Evolutionary conservation across 2,797 vertebrate species (phyloP).

Genomic region (Corythornis leucogaster): DNA sequence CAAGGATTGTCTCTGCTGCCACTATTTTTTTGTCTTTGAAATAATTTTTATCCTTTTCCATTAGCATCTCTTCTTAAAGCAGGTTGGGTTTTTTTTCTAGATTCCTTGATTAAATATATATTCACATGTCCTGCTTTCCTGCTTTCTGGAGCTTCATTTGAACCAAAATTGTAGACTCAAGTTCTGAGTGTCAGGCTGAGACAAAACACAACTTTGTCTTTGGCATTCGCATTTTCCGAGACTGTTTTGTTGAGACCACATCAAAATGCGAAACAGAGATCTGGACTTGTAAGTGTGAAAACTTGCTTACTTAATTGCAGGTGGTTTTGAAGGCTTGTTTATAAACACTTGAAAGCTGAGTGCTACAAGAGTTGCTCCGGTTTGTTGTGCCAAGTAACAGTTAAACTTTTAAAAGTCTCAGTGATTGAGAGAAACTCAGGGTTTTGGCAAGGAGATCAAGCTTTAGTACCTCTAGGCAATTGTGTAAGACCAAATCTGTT

Average conservation of each 20-base stretch:
- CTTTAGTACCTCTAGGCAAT: neutral
- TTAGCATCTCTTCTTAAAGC: neutral
- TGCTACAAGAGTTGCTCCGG: neutral
- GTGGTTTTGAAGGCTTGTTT: slow-evolving; percentile 59
- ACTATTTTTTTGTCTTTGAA: neutral
- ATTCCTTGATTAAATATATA: neutral
- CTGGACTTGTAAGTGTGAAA: slow-evolving; percentile 60
- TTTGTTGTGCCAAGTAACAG: slow-evolving; percentile 28
- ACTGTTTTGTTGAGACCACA: slow-evolving; percentile 48
- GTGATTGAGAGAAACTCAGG: slow-evolving; percentile 14
- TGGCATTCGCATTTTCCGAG: neutral
- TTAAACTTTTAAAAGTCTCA: slow-evolving; percentile 32
- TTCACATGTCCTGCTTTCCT: neutral
- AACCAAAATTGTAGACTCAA: neutral
- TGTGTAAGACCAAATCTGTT: neutral
- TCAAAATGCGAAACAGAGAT: slow-evolving; percentile 49
- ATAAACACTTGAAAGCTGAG: slow-evolving; percentile 50
- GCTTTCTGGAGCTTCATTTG: neutral
- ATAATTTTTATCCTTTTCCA: slow-evolving; percentile 5
- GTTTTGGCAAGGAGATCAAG: neutral
- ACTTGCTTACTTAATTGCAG: slow-evolving; percentile 60
- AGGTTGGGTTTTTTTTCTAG: neutral
- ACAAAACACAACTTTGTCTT: slow-evolving; percentile 12
- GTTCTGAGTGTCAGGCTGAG: neutral
- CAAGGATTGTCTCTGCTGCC: neutral